Percentiles rank a stretch among this genome's conserved stretches.
Conservation (phyloP, 2,113 vertebrate species). For the Nesospiza acunhae region DNA sequence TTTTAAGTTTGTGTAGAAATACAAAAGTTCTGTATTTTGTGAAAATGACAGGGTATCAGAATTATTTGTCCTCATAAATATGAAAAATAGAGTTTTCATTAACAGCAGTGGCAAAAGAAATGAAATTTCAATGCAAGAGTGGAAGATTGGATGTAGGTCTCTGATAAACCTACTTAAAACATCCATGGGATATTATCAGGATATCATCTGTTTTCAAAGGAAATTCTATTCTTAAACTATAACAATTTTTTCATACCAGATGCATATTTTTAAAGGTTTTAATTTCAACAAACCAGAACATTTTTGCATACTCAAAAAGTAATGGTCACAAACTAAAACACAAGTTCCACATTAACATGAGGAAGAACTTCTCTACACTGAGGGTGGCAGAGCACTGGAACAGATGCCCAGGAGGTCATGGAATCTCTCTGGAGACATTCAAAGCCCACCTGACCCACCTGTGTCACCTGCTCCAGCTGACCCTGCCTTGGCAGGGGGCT, state of each 20-base stretch:
- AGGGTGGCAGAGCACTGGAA: neutral
- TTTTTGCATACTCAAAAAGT: neutral
- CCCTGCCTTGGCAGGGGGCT: neutral
- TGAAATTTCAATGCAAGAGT: neutral
- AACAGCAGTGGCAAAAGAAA: neutral
- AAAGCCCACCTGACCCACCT: neutral
- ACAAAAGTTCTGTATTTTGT: neutral
- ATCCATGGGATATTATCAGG: neutral
- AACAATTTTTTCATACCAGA: neutral
- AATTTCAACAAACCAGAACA: neutral
- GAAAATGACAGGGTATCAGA: neutral
- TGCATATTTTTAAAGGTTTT: neutral
- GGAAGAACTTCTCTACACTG: neutral
- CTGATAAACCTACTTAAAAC: neutral
- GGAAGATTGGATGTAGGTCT: neutral
- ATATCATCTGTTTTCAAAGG: neutral
- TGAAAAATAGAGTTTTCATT: neutral
- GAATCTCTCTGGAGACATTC: neutral
- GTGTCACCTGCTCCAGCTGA: neutral
- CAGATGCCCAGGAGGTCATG: neutral
- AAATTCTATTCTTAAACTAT: neutral
- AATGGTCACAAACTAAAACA: neutral
- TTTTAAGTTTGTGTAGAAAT: neutral
- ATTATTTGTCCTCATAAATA: neutral
- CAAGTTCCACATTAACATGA: neutral